Evolutionary conservation across 2,797 vertebrate genomes (phyloP).

Genomic region (Tenualosa ilisha): DNA sequence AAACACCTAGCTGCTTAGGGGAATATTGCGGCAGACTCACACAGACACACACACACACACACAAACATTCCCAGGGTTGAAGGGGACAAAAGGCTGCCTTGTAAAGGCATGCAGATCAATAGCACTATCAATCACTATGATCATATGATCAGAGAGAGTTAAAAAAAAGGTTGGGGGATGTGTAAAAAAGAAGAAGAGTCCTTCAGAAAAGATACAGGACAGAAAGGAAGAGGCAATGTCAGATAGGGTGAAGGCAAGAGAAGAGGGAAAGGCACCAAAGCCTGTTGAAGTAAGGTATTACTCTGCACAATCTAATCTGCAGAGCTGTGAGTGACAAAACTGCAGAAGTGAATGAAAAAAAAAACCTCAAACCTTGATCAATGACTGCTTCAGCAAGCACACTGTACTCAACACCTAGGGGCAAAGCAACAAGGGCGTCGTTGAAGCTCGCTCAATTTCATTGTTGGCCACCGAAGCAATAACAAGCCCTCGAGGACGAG

Average conservation of each 20-base stretch:
- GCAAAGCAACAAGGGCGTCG: not conserved
- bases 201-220: not conserved
- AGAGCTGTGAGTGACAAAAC: not conserved
- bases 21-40: not conserved
- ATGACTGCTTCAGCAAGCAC: not conserved
- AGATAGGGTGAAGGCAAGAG: not conserved
- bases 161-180: not conserved
- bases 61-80: not conserved
- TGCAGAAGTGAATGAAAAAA: not conserved
- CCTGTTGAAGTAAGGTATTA: not conserved
- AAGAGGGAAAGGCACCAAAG: not conserved
- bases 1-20: not conserved
- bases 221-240: not conserved
- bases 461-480: not conserved
- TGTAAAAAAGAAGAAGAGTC: not conserved
- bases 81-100: not conserved
- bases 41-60: not conserved
- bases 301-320: not conserved
- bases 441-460: not conserved
- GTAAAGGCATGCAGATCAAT: slow-evolving; percentile 18
- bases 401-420: not conserved
- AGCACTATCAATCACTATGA: not conserved
- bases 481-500: not conserved
- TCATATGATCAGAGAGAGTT: not conserved
- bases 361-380: not conserved